Percentiles rank a stretch among this genome's conserved stretches.
phyloP scores from a whole-genome alignment of 1,140 invertebrate species.

The Papilio glaucus region DNA sequence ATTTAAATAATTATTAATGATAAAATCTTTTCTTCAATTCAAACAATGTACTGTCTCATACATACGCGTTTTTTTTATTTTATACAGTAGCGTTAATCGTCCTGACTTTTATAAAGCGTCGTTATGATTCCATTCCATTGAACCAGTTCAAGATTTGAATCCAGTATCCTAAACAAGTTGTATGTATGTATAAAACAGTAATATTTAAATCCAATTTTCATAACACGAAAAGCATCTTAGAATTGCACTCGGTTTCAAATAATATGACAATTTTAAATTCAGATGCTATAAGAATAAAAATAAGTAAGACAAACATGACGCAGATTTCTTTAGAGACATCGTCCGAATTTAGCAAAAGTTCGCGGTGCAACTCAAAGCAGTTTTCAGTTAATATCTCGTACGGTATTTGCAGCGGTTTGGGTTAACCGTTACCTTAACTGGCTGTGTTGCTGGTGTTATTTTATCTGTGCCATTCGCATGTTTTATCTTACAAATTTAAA shows the following conservation, averaged over 20 bases:
- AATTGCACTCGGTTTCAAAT: neutral
- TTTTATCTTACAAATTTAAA: constrained; percentile 34
- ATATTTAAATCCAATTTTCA: neutral
- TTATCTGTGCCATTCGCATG: constrained; percentile 21
- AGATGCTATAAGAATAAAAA: neutral
- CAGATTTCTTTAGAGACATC: constrained; percentile 37
- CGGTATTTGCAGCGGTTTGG: constrained; percentile 76
- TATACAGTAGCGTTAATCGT: too few species aligned
- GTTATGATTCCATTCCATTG: neutral
- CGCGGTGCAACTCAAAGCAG: constrained; percentile 54
- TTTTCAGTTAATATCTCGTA: constrained; percentile 72
- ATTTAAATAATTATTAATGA: too few species aligned
- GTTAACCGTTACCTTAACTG: constrained; percentile 73
- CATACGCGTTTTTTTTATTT: too few species aligned
- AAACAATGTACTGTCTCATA: too few species aligned
- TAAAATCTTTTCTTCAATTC: too few species aligned
- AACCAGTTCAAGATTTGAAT: neutral
- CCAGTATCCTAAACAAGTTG: neutral
- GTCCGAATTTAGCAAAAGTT: constrained; percentile 55
- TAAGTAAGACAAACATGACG: constrained; percentile 16
- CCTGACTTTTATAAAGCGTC: neutral
- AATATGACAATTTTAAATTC: neutral
- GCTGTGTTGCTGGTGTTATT: constrained; percentile 49
- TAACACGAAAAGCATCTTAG: neutral
- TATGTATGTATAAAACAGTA: neutral